These are phyloP conservation scores for Myoxocephalus aenaeus DNA, from an alignment of 2,797 vertebrate species.

Conservation along the genomic window DNA sequence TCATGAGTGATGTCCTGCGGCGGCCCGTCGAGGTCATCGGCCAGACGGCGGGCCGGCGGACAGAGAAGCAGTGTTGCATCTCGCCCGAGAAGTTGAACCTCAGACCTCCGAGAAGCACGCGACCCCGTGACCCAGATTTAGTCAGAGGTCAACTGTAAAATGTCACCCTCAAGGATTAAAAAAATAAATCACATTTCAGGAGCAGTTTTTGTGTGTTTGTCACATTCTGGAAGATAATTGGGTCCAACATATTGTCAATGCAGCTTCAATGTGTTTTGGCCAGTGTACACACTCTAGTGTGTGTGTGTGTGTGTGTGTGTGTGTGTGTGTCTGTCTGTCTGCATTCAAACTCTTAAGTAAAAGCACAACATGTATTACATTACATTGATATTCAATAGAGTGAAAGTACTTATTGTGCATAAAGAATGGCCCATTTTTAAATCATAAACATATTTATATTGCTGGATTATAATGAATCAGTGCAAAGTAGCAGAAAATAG, in stretches of 20 bases:
- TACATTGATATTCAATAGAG: background rate
- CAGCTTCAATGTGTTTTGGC: background rate
- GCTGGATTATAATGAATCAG: too few species aligned
- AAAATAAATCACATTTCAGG: background rate
- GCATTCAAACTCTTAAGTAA: background rate
- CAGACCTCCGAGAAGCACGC: background rate
- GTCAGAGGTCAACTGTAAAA: background rate
- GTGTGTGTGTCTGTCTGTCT: background rate
- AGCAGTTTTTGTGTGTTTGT: background rate
- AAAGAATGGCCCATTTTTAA: background rate
- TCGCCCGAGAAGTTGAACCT: background rate
- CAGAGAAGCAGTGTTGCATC: slow-evolving; percentile 17
- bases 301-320: too few species aligned
- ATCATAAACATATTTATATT: too few species aligned
- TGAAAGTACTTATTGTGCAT: background rate
- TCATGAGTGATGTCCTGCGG: slow-evolving; percentile 63
- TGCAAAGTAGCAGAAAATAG: too few species aligned
- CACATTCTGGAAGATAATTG: background rate
- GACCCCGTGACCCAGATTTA: background rate
- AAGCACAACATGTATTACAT: background rate
- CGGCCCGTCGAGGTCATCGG: slow-evolving; percentile 55
- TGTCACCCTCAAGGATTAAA: background rate
- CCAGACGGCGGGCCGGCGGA: slow-evolving; percentile 28
- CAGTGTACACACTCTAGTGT: too few species aligned
- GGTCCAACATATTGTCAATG: background rate